Base-by-base conservation (phyloP, 2,888 invertebrate species). In the Neoscelio sp. region DNA sequence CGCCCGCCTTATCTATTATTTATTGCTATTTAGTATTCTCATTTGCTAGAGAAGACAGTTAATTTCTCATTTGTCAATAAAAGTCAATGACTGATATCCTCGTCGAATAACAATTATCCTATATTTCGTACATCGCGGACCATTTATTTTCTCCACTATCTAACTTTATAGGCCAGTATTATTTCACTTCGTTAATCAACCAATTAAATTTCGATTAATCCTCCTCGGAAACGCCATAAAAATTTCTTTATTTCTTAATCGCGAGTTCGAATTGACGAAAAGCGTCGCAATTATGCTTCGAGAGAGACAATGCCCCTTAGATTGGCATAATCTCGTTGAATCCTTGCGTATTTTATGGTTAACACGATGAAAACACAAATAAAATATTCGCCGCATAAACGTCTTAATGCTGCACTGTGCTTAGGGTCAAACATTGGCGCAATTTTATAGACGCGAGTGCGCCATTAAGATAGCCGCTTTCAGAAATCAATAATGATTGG, bases 171-270 rank as follows among this genome's bases (percentile, higher is more conserved):
- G 8, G 18, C 46, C 50, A 60, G 28, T 71, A 73, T 74, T 64
- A 26, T 33, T 40, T 60, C 48, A 12, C 30, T 48, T 56, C 30
- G 18, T 67, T 58, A 65, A 74, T 65, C 48, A 44, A 26, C 42
- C 28, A 58, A 28, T 74, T 74, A 56, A 65, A 74, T 65, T 74
- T 67, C 58, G 67, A 67, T 74, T 65, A 74, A 58, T 50, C 30
- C 35, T 35, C 50, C 38, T 74, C 65, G 50, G 58, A 73, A 74
- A 40, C 38, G 28, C 33, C 35, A 35, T 58, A 52, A 74, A 67
- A 67, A 10, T 23, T 48, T 10, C 13, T 65, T 64, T 65, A 74
- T 58, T 35, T 35, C 64, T 73, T 48, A 74, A 74, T 74, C 50
- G 17, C 15, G 40, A 23, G 23, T 6, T 4, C 23, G 6, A 64